Base-by-base conservation (phyloP, 2,113 vertebrate genomes). In the Tylochromis polylepis region DNA sequence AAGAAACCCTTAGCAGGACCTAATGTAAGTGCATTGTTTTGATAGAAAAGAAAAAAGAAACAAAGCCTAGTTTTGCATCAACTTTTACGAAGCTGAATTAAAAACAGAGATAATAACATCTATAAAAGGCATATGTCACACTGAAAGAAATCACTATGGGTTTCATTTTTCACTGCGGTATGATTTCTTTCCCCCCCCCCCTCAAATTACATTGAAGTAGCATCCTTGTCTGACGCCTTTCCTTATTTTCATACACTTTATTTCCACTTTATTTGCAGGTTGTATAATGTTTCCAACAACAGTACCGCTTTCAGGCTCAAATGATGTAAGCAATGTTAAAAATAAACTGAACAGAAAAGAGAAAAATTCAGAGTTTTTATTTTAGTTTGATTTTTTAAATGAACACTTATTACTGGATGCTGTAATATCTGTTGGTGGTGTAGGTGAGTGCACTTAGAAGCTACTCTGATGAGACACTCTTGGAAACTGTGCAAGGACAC, bases 71-170 rank as follows among this genome's bases (percentile, higher is more conserved):
- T 41, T 67, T 24, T 67, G n/a, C 12, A 43, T 22, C 36, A 43
- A 24, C 65, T 9, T 70, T 43, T 16, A 24, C 8, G 0, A 15
- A 70, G 11, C 62, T 0, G 0, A 2, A 41, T 41, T 41, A 41
- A 41, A 41, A 41, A 70, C 4, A 70, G 65, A 15, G 4, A 43
- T 9, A 70, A 24, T 43, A 2, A 43, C 6, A 24, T 43, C 58
- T 18, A 20, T 60, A 34, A 11, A 20, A 60, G 29, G 5, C 29
- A 10, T 20, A 20, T 16, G 20, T 6, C 29, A 62, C 59, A 62
- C 5, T 34, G 16, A 20, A 20, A 31, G 15, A 62, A 11, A 6
- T 11, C 29, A 62, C 16, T 11, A 10, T 62, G 59, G 29, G 16
- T 34, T 62, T 62, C 59, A 20, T 31, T 11, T 62, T 20, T 62